Evolutionary conservation across 2,113 vertebrate species (phyloP).

Genomic region (Noturus placidus): DNA sequence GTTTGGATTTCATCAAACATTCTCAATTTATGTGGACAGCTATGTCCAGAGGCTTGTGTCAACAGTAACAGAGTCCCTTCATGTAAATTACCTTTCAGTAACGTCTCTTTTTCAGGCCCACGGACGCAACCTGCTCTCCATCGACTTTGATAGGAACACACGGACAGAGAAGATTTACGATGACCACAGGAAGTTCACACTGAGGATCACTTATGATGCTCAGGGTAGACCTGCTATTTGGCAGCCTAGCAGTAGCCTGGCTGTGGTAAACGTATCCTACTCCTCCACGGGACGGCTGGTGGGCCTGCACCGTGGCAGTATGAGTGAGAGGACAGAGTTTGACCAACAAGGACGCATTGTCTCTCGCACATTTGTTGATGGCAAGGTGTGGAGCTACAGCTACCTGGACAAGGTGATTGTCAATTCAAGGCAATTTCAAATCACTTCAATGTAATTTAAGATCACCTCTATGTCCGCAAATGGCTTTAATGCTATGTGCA

Average conservation of each 20-base stretch:
- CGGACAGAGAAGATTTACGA: conserved; percentile 98
- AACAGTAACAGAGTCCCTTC: neutral
- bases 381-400: conserved; percentile 98
- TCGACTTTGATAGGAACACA: conserved; percentile 96
- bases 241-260: conserved; percentile 95
- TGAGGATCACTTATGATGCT: conserved; percentile 95
- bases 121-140: conserved; percentile 92
- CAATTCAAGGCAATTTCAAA: neutral
- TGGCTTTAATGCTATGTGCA: neutral
- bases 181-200: conserved; percentile 94
- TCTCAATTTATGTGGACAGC: neutral
- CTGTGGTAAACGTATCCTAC: conserved; percentile 94
- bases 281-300: conserved; percentile 89
- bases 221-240: conserved; percentile 94
- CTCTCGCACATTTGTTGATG: conserved; percentile 92
- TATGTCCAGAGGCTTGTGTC: neutral
- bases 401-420: conserved; percentile 86
- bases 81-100: neutral
- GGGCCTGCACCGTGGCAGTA: conserved; percentile 92
- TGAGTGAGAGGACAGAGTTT: conserved; percentile 93
- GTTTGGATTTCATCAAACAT: neutral
- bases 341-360: conserved; percentile 90
- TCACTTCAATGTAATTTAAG: neutral
- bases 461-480: neutral
- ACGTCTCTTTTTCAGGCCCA: conserved; percentile 78